Evolutionary conservation across 2,797 vertebrate species (phyloP), one percentile per base, ranked within the genome.

Genomic region (Onychomys torridus): DNA sequence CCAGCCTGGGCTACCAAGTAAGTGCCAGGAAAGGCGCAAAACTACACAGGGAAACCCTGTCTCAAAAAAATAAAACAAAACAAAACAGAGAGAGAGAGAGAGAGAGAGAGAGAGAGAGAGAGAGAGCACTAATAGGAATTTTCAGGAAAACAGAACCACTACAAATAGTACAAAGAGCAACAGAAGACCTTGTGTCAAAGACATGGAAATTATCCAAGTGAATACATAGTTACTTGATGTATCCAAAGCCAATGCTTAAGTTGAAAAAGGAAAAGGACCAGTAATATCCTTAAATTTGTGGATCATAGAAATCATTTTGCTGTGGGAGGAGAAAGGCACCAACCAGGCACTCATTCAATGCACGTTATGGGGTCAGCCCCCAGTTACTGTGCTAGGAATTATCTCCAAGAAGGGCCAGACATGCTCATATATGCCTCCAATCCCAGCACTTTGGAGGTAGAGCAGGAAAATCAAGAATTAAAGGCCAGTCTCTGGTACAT

Each of bases 171-270:
- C 76, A 92, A 61, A 29, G 57, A 76, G 2, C 61, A 87, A 37
- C 11, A 61, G 16, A 21, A 32, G 14, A 37, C 89, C 88, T 63
- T 55, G 2, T 83, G 37, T 27, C 73, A 86, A 90, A 95, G n/a
- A 32, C 32, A 21, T 1, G 0, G 85, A 94, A 94, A 92, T 76
- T 93, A 6, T 73, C 81, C 21, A 4, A 55, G 32, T 89, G 89
- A 65, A 73, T 59, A 55, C 55, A 9, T 25, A 84, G 17, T 0
- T 73, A 37, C 63, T 69, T 76, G 34, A 5, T 91, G 5, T 85
- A 88, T 82, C 49, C 29, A 85, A 93, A 92, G 40, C 6, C 91
- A 46, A 61, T 25, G 84, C 76, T 91, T 94, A 82, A 78, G n/a
- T 12, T 95, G 43, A 93, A 32, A 83, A 96, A 73, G 83, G 21